A percentile compares a stretch with the other conserved stretches of the same genome.
phyloP scores from a whole-genome alignment of 2,113 vertebrate species.

The Corythaixoides concolor region DNA sequence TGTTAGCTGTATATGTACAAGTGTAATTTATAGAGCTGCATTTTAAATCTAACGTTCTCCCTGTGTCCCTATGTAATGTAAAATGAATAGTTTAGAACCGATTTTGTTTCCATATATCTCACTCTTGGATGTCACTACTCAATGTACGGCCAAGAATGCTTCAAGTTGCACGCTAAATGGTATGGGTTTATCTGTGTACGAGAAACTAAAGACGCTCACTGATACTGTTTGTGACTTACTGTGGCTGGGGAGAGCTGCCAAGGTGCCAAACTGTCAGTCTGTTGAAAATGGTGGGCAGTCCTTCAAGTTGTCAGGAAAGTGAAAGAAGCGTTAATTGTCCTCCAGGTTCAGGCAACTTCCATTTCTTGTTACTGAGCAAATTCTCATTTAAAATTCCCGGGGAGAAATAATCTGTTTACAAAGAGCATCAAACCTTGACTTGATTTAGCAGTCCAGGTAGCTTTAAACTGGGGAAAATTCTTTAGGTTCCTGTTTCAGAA shows the following conservation, averaged over 20 bases:
- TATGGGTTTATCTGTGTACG: neutral
- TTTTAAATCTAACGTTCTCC: neutral
- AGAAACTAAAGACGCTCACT: neutral
- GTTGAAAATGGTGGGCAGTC: neutral
- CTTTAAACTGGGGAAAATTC: neutral
- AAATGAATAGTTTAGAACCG: neutral
- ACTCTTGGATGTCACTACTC: neutral
- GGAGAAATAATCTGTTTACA: neutral
- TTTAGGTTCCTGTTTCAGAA: neutral
- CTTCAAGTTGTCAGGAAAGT: neutral
- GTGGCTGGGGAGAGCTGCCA: neutral
- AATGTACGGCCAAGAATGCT: neutral
- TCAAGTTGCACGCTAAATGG: neutral
- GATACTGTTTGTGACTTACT: neutral
- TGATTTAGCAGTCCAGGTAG: neutral
- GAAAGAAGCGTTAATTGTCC: neutral
- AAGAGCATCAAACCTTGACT: neutral
- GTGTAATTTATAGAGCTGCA: neutral
- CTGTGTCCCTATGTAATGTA: accelerated
- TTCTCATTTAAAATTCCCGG: neutral
- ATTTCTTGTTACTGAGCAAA: neutral
- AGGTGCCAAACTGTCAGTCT: neutral
- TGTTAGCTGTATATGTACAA: neutral
- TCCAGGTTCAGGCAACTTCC: neutral
- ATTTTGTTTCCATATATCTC: neutral